Conservation (phyloP, 23 tunicate species). For the Clavelina lepadiformis region DNA sequence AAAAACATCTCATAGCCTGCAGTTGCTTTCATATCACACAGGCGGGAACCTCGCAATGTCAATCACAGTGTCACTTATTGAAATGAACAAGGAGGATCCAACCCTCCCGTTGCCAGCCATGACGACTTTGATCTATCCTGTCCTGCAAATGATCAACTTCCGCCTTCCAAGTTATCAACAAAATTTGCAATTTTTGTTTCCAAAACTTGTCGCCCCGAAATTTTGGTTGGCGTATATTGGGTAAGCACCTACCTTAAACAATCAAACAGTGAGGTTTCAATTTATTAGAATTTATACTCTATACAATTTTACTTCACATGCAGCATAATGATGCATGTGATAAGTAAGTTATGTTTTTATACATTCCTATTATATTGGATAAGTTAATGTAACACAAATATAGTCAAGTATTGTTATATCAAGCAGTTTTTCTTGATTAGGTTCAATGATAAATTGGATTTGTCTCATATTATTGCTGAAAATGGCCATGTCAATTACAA, state of each 20-base stretch:
- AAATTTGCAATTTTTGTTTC: slow-evolving; percentile 33
- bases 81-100: slow-evolving; percentile 21
- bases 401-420: no score
- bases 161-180: slow-evolving; percentile 58
- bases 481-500: slow-evolving; percentile 61
- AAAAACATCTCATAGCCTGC: no score
- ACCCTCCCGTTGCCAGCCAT: slow-evolving; percentile 34
- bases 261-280: no score
- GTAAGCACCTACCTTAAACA: no score
- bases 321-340: no score
- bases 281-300: no score
- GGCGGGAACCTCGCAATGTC: slow-evolving; percentile 90
- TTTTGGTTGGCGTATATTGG: slow-evolving; percentile 65
- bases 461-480: slow-evolving; percentile 26
- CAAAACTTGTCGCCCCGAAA: slow-evolving; percentile 16
- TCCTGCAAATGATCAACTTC: slow-evolving; percentile 58
- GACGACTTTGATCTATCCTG: slow-evolving; percentile 73
- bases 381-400: no score
- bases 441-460: slow-evolving; percentile 24
- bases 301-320: no score
- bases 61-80: slow-evolving; percentile 28
- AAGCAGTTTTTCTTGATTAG: background rate
- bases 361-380: no score
- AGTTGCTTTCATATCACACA: no score
- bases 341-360: no score